A percentile compares a stretch with the other conserved stretches of the same genome.
These are phyloP conservation scores for Lucilia cuprina DNA, from an alignment of 1,140 invertebrate species.

Conservation along the genomic window DNA sequence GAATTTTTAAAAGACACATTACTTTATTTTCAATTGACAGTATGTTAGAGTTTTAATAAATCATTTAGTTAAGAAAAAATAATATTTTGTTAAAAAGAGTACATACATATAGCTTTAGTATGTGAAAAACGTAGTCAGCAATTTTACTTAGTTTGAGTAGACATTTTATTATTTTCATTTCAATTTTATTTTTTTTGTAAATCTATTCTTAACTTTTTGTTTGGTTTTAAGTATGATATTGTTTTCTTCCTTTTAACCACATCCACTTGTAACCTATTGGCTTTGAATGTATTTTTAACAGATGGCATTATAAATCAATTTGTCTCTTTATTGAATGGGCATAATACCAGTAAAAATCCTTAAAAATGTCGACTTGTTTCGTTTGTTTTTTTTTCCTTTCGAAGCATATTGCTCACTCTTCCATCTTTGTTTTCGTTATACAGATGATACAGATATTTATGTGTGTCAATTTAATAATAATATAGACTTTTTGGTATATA, in stretches of 20 bases:
- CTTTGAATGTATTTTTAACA: constrained; percentile 20
- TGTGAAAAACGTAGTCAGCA: not conserved
- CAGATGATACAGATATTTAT: not conserved
- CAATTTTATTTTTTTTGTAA: not conserved
- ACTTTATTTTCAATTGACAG: not conserved
- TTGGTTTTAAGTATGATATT: not conserved
- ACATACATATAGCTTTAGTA: not conserved
- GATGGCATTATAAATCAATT: constrained; percentile 30
- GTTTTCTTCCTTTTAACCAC: not conserved
- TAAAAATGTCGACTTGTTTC: constrained; percentile 10
- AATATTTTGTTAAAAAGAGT: not conserved
- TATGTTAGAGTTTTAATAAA: not conserved
- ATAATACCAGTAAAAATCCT: constrained; percentile 11
- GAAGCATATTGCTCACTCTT: not conserved
- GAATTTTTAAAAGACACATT: not conserved
- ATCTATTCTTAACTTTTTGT: not conserved
- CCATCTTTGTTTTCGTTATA: not conserved
- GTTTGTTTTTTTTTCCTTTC: not conserved
- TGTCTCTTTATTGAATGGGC: constrained; percentile 12
- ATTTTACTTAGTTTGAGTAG: not conserved
- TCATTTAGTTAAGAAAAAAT: constrained; percentile 1
- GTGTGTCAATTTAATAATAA: constrained; percentile 33
- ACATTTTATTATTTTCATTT: not conserved
- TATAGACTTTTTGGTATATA: not conserved
- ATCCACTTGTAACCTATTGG: constrained; percentile 10